A percentile compares a stretch with the other conserved stretches of the same genome.
These are phyloP conservation scores for Sebastes steindachneri DNA, from an alignment of 2,797 vertebrate genomes.

Conservation along the genomic window DNA sequence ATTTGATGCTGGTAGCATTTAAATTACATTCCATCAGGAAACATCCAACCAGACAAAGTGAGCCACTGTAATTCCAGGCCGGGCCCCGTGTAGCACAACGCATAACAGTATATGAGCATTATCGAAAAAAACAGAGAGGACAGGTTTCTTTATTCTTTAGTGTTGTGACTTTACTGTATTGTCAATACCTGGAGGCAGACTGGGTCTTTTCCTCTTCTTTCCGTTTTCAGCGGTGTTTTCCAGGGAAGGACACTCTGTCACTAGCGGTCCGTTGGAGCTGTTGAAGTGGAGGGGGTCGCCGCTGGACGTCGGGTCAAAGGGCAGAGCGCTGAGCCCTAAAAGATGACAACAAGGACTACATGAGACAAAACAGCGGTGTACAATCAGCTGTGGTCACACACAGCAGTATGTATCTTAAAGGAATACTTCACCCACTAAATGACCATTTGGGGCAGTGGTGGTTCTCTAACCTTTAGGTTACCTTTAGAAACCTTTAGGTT, in stretches of 20 bases:
- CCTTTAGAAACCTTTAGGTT: too few relatives aligned
- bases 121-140: neutral
- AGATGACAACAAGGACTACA: slow-evolving; percentile 20
- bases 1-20: slow-evolving; percentile 45
- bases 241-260: slow-evolving; percentile 74
- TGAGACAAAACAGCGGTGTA: neutral
- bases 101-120: neutral
- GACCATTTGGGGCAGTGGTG: neutral
- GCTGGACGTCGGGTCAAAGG: slow-evolving; percentile 85
- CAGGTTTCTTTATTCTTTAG: slow-evolving; percentile 52
- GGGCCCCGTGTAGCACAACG: neutral
- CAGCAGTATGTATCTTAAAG: neutral
- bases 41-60: slow-evolving; percentile 8
- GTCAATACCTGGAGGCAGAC: slow-evolving; percentile 81
- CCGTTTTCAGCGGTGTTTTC: slow-evolving; percentile 82
- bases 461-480: too few relatives aligned
- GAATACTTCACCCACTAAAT: neutral
- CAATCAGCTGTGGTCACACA: neutral
- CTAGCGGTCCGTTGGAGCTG: slow-evolving; percentile 66
- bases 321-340: slow-evolving; percentile 85
- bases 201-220: slow-evolving; percentile 87
- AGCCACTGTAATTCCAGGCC: slow-evolving; percentile 9
- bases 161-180: neutral
- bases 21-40: slow-evolving; percentile 46
- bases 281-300: slow-evolving; percentile 81